Percentiles rank a stretch among this genome's conserved stretches.
phyloP scores from a whole-genome alignment of 2,888 invertebrate genomes.

The Dinocampus coccinellae region DNA sequence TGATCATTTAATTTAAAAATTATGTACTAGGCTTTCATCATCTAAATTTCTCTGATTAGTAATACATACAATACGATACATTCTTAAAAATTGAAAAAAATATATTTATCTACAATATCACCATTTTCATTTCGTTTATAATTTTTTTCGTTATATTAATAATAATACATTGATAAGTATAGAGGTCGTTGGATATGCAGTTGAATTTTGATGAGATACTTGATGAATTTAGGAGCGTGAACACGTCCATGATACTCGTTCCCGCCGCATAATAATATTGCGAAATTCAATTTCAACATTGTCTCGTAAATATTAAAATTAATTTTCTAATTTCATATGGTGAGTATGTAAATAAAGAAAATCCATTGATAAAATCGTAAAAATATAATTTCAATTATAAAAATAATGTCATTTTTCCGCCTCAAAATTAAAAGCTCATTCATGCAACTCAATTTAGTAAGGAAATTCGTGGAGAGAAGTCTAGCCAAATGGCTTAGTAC shows the following conservation, averaged over 20 bases:
- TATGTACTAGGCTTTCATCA: too few species aligned
- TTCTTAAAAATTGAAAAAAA: too few species aligned
- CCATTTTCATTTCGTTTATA: not conserved
- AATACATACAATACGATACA: too few species aligned
- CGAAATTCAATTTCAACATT: not conserved
- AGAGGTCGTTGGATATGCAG: constrained; percentile 53
- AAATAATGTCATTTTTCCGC: not conserved
- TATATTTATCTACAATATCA: not conserved
- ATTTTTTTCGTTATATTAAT: not conserved
- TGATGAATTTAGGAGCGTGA: constrained; percentile 39
- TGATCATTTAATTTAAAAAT: too few species aligned
- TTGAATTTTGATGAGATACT: constrained; percentile 60
- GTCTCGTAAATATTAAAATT: too few species aligned
- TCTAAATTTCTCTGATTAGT: too few species aligned
- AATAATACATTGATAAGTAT: constrained; percentile 26
- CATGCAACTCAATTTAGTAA: not conserved
- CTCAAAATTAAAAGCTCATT: not conserved
- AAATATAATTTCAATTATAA: not conserved
- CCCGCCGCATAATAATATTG: not conserved
- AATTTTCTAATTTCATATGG: not conserved
- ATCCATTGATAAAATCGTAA: not conserved
- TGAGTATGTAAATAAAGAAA: not conserved
- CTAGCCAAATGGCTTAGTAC: constrained; percentile 4
- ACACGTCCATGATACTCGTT: constrained; percentile 25
- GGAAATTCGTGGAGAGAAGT: not conserved